These are phyloP conservation scores for Gallinago media DNA, from an alignment of 2,113 vertebrate genomes.

Conservation along the genomic window DNA sequence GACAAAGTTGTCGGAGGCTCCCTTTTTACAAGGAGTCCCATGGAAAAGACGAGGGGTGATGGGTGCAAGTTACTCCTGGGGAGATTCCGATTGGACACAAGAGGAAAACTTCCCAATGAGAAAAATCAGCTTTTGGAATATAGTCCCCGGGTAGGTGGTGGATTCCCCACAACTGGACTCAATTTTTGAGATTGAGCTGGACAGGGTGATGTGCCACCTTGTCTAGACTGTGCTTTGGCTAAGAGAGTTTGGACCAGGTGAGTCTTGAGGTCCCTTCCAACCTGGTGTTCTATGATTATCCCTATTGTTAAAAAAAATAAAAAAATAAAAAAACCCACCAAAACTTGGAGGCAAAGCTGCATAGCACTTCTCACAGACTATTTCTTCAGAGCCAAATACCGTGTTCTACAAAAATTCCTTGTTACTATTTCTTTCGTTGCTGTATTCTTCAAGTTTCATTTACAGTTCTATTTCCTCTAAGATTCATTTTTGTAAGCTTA, in stretches of 20 bases:
- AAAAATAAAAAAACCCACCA: background rate
- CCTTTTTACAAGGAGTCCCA: background rate
- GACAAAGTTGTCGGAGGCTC: background rate
- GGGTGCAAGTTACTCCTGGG: background rate
- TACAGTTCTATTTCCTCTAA: background rate
- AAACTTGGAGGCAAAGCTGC: background rate
- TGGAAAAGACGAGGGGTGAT: background rate
- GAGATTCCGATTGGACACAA: background rate
- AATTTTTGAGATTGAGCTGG: background rate
- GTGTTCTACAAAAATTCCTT: background rate
- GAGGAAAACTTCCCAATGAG: background rate
- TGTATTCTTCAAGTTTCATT: background rate
- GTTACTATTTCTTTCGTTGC: background rate
- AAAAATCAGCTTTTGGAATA: background rate
- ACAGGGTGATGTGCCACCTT: background rate
- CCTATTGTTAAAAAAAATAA: background rate
- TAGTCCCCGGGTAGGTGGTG: too few relatives aligned
- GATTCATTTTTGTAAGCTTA: background rate
- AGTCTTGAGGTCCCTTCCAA: background rate
- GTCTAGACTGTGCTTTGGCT: background rate
- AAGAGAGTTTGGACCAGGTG: background rate
- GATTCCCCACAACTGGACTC: background rate
- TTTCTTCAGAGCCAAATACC: background rate
- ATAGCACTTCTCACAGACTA: background rate
- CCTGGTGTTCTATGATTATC: background rate